Evolutionary conservation across 1,140 invertebrate genomes (phyloP), one percentile per base, ranked within the genome.

Genomic region (Cheumatopsyche charites): DNA sequence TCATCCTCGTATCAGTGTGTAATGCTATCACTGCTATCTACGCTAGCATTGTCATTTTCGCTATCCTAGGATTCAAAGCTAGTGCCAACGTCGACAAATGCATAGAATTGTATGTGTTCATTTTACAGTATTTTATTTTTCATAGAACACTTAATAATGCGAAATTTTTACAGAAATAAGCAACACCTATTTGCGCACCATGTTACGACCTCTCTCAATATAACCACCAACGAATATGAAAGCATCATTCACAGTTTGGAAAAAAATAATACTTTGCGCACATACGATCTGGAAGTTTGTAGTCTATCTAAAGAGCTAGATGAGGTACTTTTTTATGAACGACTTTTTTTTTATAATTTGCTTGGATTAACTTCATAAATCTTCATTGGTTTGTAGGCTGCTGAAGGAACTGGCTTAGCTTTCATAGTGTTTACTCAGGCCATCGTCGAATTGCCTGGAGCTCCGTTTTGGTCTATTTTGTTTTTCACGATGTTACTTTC

Each of bases 1-100:
- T 96, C 12, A 87, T 97, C 41, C 84, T 95, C 21, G 93, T 98
- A 61, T 96, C 94, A 11, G 83, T 93, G 12, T 94, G 94, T 76
- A 98, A 98, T 85, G 93, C 94, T 25, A 85, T 93, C 69, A 98
- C 96, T 13, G 95, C 95, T 55, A 91, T 98, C 77, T 97, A 97
- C 82, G 95, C 96, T 19, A 96, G 94, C 73, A 90, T 97, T 73
- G 95, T 94, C 72, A 93, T 95, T 78, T 95, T 95, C 81, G 89
- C 92, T 75, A 93, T 95, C 77, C 86, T 95, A 17, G 93, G 93
- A 41, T 95, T 94, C 85, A 95, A 95, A 82, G 93, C 93, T 42
- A 90, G 88, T 77, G 88, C 87, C 62, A 94, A 92, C 81, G 90
- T 92, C 67, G 90, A 94, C 76, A 90, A 89, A 76, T 95, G 93